phyloP scores from a whole-genome alignment of 2,888 invertebrate genomes.

The Euphydryas editha region DNA sequence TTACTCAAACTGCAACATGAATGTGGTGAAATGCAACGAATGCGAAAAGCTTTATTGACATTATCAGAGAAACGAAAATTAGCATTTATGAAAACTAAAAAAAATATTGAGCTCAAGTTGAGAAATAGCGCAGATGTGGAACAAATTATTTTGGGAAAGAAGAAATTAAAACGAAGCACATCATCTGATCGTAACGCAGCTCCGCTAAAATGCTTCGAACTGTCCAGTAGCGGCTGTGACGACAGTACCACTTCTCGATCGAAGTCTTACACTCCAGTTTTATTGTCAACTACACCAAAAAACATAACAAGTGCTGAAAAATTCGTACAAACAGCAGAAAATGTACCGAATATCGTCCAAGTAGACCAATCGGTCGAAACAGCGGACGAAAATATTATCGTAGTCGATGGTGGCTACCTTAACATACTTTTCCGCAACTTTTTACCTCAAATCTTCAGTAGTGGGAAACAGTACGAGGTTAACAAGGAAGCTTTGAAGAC shows the following conservation, averaged over 20 bases:
- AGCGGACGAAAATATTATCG: slow-evolving; percentile 64
- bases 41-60: slow-evolving; percentile 73
- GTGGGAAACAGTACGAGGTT: slow-evolving; percentile 74
- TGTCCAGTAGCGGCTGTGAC: slow-evolving; percentile 75
- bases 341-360: slow-evolving; percentile 41
- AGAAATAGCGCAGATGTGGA: slow-evolving; percentile 68
- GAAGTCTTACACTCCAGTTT: slow-evolving; percentile 40
- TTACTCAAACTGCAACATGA: slow-evolving; percentile 86
- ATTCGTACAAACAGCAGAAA: slow-evolving; percentile 68
- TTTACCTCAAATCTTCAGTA: slow-evolving; percentile 72
- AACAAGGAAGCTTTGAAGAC: slow-evolving; percentile 72
- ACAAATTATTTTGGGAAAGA: slow-evolving; percentile 67
- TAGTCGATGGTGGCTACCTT: slow-evolving; percentile 73
- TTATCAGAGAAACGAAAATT: slow-evolving; percentile 73
- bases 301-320: slow-evolving; percentile 61
- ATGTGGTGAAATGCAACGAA: slow-evolving; percentile 86
- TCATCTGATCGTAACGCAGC: slow-evolving; percentile 57
- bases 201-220: slow-evolving; percentile 75
- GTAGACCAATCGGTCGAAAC: slow-evolving; percentile 53
- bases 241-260: slow-evolving; percentile 53
- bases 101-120: slow-evolving; percentile 71
- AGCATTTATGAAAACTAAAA: slow-evolving; percentile 75
- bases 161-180: slow-evolving; percentile 63
- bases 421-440: slow-evolving; percentile 74
- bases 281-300: slow-evolving; percentile 30